Evolutionary conservation across 1,140 invertebrate genomes (phyloP).

Genomic region (Vollenhovia emeryi): DNA sequence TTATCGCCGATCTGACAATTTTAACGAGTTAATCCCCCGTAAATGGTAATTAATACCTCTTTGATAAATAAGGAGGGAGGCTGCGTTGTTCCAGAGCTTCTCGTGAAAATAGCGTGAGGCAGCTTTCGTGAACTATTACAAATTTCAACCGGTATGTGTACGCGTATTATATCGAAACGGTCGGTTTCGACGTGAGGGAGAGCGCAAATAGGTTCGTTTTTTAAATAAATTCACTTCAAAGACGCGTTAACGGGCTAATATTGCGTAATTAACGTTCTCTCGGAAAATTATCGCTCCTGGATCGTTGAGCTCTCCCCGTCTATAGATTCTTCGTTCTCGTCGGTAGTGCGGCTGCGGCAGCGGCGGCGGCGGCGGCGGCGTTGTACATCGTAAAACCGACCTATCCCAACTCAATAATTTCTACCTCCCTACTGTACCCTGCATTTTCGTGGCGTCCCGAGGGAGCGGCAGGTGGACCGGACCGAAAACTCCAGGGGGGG

Average conservation of each 20-base stretch:
- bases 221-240: conserved; percentile 33
- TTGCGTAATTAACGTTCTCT: neutral
- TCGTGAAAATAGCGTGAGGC: neutral
- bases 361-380: too few relatives aligned
- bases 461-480: conserved; percentile 36
- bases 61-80: neutral
- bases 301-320: neutral
- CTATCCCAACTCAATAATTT: conserved; percentile 67
- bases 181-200: neutral
- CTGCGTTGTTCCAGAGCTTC: neutral
- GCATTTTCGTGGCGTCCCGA: conserved; percentile 34
- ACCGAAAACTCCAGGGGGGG: conserved; percentile 46
- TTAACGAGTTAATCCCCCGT: conserved; percentile 34
- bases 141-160: too few relatives aligned
- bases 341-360: neutral
- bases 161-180: neutral
- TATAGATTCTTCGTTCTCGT: neutral
- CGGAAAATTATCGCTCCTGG: neutral
- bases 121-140: neutral
- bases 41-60: conserved; percentile 22
- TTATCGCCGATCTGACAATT: conserved; percentile 52
- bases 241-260: neutral
- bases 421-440: conserved; percentile 29
- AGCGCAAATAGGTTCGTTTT: neutral
- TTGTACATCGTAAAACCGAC: conserved; percentile 70